Percentiles rank a stretch among this genome's conserved stretches.
Evolutionary conservation across 1,140 invertebrate species (phyloP).

Genomic region (Nasonia vitripennis): DNA sequence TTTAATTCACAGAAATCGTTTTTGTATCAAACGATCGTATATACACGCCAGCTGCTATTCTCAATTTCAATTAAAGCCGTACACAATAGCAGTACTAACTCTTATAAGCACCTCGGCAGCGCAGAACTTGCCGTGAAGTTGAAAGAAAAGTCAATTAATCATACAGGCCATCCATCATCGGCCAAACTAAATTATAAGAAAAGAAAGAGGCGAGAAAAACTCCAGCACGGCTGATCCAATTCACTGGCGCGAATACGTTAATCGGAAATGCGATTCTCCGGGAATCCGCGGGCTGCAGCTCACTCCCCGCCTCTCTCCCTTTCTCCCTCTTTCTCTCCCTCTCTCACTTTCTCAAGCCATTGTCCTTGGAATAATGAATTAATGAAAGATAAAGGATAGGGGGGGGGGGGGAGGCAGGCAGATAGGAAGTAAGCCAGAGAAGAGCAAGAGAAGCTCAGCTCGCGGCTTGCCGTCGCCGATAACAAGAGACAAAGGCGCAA

Average conservation of each 20-base stretch:
- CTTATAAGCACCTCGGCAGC: neutral
- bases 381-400: constrained; percentile 38
- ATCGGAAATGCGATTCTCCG: constrained; percentile 2
- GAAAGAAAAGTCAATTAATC: constrained; percentile 8
- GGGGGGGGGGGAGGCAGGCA: neutral
- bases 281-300: neutral
- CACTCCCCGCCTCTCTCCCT: neutral
- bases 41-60: neutral
- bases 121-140: neutral
- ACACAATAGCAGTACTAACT: neutral
- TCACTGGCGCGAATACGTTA: neutral
- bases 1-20: neutral
- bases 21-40: neutral
- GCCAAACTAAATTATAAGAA: neutral
- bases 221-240: constrained; percentile 3
- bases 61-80: neutral
- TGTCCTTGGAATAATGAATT: constrained; percentile 49
- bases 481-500: constrained; percentile 38
- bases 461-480: constrained; percentile 29
- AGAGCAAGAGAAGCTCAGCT: constrained; percentile 24
- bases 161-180: neutral
- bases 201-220: neutral
- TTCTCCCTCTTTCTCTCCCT: neutral
- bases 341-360: constrained; percentile 5
- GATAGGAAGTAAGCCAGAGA: constrained; percentile 9